Conservation (phyloP, 2,113 vertebrate species). For the Alouatta palliata region DNA sequence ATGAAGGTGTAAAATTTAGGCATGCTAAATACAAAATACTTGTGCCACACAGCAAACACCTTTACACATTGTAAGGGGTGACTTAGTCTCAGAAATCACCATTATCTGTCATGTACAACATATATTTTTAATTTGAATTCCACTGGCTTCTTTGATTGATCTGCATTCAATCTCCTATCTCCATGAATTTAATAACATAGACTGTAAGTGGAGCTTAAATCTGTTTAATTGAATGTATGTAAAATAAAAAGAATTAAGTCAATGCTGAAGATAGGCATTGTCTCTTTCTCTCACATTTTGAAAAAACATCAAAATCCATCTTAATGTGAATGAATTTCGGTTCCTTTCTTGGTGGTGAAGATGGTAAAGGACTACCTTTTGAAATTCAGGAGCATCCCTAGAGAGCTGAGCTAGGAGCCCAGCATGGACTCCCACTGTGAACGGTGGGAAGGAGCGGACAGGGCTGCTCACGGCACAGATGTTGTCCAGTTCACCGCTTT, state of each 20-base stretch:
- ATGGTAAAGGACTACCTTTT: neutral
- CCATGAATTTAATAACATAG: neutral
- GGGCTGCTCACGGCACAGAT: accelerated
- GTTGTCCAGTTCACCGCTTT: accelerated
- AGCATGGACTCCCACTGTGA: accelerated
- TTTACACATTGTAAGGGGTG: accelerated
- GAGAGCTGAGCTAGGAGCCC: too few relatives aligned
- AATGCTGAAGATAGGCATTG: too few relatives aligned
- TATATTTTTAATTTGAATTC: neutral
- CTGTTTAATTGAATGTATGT: neutral
- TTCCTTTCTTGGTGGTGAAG: neutral
- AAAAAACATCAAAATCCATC: neutral
- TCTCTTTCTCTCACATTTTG: neutral
- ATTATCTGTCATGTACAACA: neutral
- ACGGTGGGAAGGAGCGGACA: neutral
- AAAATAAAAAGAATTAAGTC: neutral
- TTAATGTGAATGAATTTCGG: neutral
- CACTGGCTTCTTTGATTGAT: neutral
- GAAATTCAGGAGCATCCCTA: accelerated
- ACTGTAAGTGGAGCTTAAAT: neutral
- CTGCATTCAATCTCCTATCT: neutral
- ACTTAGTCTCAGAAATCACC: neutral
- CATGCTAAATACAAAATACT: accelerated
- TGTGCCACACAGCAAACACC: neutral
- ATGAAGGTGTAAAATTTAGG: too few relatives aligned